phyloP scores from a whole-genome alignment of 2,113 vertebrate species.

The Dasyornis broadbenti region DNA sequence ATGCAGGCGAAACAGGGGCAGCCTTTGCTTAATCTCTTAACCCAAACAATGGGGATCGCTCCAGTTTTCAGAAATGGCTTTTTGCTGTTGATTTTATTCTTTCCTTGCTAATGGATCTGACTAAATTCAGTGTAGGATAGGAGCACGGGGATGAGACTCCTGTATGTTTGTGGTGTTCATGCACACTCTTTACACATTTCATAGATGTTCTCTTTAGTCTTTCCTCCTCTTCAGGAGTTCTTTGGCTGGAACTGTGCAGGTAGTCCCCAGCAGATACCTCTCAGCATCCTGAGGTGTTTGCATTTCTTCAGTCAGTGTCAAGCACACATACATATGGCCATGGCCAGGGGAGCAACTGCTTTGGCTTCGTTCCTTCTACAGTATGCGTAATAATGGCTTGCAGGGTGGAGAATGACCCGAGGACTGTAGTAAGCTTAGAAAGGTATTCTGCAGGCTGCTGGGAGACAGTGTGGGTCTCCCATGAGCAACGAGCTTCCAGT shows the following conservation, averaged over 20 bases:
- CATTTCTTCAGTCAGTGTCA: not conserved
- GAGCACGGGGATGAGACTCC: not conserved
- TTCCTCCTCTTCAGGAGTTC: not conserved
- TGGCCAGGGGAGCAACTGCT: not conserved
- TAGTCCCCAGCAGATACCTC: not conserved
- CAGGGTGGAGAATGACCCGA: not conserved
- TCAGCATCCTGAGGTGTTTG: not conserved
- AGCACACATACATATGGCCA: fast-evolving
- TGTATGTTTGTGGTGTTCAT: not conserved
- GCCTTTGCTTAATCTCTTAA: not conserved
- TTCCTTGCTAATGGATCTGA: not conserved
- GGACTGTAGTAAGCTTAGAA: not conserved
- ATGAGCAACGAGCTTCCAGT: not conserved
- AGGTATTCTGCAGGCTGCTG: not conserved
- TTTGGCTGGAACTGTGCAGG: not conserved
- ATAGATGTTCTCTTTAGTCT: not conserved
- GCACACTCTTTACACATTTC: not conserved
- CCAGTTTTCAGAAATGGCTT: not conserved
- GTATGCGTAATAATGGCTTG: not conserved
- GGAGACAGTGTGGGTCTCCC: not conserved
- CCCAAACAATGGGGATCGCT: not conserved
- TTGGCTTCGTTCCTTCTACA: not conserved
- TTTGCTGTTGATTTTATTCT: not conserved
- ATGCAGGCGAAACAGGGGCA: not conserved
- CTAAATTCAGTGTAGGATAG: not conserved